A percentile compares a stretch with the other conserved stretches of the same genome.
Conservation (phyloP, 2,888 invertebrate genomes). For the Chymomyza fuscimana region DNA sequence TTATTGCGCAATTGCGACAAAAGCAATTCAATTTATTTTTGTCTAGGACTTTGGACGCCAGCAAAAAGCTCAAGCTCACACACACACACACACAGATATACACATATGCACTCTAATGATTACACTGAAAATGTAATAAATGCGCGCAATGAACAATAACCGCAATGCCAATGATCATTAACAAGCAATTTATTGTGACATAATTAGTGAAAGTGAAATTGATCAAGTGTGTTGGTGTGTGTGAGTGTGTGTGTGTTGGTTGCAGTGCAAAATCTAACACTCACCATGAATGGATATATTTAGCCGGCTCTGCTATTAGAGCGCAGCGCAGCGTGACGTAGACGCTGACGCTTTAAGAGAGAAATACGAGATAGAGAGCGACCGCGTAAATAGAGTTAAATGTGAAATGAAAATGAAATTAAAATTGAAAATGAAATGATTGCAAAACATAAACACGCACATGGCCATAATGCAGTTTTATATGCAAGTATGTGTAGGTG, state of each 20-base stretch:
- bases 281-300: neutral
- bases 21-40: neutral
- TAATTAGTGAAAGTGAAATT: slow-evolving; percentile 76
- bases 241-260: neutral
- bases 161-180: slow-evolving; percentile 34
- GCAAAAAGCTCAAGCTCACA: slow-evolving; percentile 1
- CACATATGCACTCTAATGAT: neutral
- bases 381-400: slow-evolving; percentile 20
- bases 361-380: slow-evolving; percentile 23
- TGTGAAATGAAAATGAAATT: slow-evolving; percentile 69
- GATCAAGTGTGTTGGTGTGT: slow-evolving; percentile 30
- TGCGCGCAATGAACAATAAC: neutral
- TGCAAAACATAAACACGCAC: slow-evolving; percentile 64
- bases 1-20: slow-evolving; percentile 57
- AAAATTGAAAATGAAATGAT: slow-evolving; percentile 71
- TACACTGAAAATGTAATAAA: slow-evolving; percentile 5
- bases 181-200: slow-evolving; percentile 61
- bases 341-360: slow-evolving; percentile 22
- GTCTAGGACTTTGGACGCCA: slow-evolving; percentile 11
- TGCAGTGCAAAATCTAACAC: slow-evolving; percentile 26
- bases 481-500: neutral
- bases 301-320: slow-evolving; percentile 10
- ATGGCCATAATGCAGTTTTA: slow-evolving; percentile 5
- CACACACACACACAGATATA: neutral
- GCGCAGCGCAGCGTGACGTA: slow-evolving; percentile 24